These are phyloP conservation scores for Chesias legatella DNA, from an alignment of 2,888 invertebrate genomes.

Conservation along the genomic window DNA sequence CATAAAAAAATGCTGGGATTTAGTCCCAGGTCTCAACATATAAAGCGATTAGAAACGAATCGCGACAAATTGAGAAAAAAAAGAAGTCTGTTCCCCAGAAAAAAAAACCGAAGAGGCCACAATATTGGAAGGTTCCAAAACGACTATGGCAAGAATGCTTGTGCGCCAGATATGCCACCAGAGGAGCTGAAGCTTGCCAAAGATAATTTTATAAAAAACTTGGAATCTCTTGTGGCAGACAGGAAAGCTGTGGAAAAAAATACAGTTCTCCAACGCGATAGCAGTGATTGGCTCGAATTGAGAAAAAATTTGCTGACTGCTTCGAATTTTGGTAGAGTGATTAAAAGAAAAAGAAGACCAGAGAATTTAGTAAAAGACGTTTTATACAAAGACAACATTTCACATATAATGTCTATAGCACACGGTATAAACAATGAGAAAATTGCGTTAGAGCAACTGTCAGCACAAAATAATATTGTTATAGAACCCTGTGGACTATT, in stretches of 20 bases:
- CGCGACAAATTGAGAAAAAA: too few relatives aligned
- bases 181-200: not conserved
- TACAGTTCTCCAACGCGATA: conserved; percentile 10
- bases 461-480: not conserved
- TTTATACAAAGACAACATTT: conserved; percentile 2
- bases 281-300: conserved; percentile 12
- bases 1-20: conserved; percentile 1
- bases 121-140: too few relatives aligned
- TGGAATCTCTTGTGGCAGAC: conserved; percentile 8
- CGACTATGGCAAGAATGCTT: too few relatives aligned
- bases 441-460: not conserved
- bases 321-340: conserved; percentile 4
- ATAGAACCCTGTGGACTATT: too few relatives aligned
- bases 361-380: conserved; percentile 3
- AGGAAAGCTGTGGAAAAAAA: conserved; percentile 1
- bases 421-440: conserved; percentile 6
- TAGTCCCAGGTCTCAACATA: not conserved
- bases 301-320: conserved; percentile 7
- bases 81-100: too few relatives aligned
- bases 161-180: conserved; percentile 1
- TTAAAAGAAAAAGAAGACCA: too few relatives aligned
- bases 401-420: conserved; percentile 2
- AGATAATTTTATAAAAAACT: conserved; percentile 7
- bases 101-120: too few relatives aligned
- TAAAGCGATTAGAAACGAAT: too few relatives aligned